Percentiles rank a stretch among this genome's conserved stretches.
Conservation (phyloP, 2,113 vertebrate species). For the Silurus glanis region DNA sequence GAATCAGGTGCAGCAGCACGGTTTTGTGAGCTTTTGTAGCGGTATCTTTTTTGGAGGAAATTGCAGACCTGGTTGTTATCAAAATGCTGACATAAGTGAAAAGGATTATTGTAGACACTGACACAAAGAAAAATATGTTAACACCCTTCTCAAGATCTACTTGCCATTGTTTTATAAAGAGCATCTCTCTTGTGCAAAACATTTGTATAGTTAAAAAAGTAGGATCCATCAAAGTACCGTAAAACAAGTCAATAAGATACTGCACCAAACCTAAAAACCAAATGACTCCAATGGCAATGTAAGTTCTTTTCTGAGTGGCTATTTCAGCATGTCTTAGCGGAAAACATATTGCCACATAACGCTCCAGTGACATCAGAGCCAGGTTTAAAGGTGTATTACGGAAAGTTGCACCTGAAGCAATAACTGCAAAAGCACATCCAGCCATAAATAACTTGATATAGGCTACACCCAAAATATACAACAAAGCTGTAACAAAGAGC, state of each 20-base stretch:
- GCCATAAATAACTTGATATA: not conserved
- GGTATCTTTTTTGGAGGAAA: not conserved
- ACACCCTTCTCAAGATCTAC: slow-evolving; percentile 14
- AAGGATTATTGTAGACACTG: slow-evolving; percentile 27
- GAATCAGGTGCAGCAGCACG: not conserved
- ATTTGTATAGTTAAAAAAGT: not conserved
- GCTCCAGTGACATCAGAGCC: slow-evolving; percentile 54
- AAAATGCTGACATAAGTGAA: slow-evolving; percentile 43
- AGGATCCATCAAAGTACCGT: not conserved
- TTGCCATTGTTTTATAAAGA: slow-evolving; percentile 33
- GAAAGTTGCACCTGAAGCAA: slow-evolving; percentile 22
- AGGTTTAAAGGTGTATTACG: slow-evolving; percentile 49
- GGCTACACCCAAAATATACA: not conserved
- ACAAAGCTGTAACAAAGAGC: not conserved
- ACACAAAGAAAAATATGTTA: slow-evolving; percentile 32
- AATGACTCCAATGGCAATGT: slow-evolving; percentile 32
- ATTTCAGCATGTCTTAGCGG: slow-evolving; percentile 48
- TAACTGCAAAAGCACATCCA: slow-evolving; percentile 23
- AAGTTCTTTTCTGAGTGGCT: slow-evolving; percentile 42
- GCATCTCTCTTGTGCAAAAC: slow-evolving; percentile 34
- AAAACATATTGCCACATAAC: slow-evolving; percentile 51
- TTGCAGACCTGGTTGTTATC: slow-evolving; percentile 28
- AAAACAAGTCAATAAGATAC: slow-evolving; percentile 32
- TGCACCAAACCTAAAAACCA: slow-evolving; percentile 37
- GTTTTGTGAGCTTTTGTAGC: slow-evolving; percentile 4